phyloP scores from a whole-genome alignment of 2,113 vertebrate genomes.

The Tragulus kanchil region DNA sequence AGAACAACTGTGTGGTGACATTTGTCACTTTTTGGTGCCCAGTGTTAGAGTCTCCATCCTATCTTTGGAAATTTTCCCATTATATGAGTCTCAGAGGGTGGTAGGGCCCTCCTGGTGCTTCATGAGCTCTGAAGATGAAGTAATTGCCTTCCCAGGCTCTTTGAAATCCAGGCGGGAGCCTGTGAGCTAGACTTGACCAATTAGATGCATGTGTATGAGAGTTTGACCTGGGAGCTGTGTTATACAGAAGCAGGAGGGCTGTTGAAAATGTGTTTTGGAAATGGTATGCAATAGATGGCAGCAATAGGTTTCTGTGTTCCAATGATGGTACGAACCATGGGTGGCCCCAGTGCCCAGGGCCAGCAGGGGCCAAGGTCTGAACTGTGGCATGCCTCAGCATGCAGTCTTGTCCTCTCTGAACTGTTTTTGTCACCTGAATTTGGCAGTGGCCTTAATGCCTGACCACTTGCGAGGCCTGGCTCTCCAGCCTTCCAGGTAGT shows the following conservation, averaged over 20 bases:
- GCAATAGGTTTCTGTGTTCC: background rate
- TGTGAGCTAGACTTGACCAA: background rate
- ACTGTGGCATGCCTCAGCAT: background rate
- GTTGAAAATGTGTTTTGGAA: background rate
- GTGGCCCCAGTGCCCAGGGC: background rate
- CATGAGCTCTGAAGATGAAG: background rate
- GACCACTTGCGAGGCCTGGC: background rate
- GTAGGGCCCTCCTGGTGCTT: background rate
- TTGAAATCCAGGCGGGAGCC: background rate
- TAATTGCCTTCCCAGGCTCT: background rate
- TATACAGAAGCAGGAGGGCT: background rate
- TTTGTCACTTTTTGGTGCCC: background rate
- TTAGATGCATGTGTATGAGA: background rate
- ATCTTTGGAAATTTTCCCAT: background rate
- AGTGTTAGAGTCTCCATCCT: background rate
- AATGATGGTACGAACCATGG: fast-evolving
- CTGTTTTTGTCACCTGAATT: background rate
- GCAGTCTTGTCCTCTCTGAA: background rate
- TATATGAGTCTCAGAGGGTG: background rate
- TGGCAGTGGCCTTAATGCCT: background rate
- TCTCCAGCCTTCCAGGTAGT: background rate
- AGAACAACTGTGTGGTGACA: background rate
- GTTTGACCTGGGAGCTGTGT: background rate
- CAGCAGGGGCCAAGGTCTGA: background rate
- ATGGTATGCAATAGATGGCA: background rate